Percentiles rank a stretch among this genome's conserved stretches.
These are phyloP conservation scores for Hirundichthys speculiger DNA, from an alignment of 2,113 vertebrate species.

Conservation along the genomic window DNA sequence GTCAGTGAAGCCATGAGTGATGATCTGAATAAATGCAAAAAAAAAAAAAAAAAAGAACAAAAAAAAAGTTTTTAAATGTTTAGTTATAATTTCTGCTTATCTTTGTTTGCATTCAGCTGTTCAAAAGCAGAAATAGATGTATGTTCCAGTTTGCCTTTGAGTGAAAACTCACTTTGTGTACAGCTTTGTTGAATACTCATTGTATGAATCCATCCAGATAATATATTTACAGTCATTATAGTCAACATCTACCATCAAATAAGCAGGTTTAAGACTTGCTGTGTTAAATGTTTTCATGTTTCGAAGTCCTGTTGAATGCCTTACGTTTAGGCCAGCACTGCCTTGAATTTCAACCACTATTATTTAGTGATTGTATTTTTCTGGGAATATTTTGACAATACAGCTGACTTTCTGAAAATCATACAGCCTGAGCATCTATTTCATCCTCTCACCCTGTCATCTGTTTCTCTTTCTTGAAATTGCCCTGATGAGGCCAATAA, in stretches of 20 bases:
- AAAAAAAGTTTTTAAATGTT: no score
- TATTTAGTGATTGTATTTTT: constrained; percentile 38
- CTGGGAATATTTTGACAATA: constrained; percentile 42
- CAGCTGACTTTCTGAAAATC: constrained; percentile 34
- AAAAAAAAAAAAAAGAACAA: no score
- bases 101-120: no score
- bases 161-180: not conserved
- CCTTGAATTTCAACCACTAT: constrained; percentile 27
- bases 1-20: not conserved
- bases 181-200: constrained; percentile 6
- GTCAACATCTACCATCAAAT: not conserved
- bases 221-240: constrained; percentile 7
- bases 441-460: not conserved
- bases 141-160: no score
- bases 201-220: not conserved
- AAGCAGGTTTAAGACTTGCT: constrained; percentile 11
- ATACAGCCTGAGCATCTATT: constrained; percentile 13
- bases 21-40: no score
- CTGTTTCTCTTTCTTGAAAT: not conserved
- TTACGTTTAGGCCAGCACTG: constrained; percentile 41
- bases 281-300: constrained; percentile 23
- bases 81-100: no score
- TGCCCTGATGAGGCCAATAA: not conserved
- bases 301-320: constrained; percentile 8
- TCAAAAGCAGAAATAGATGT: no score